A percentile compares a stretch with the other conserved stretches of the same genome.
These are phyloP conservation scores for Arizona elegans DNA, from an alignment of 2,113 vertebrate species.

Conservation along the genomic window DNA sequence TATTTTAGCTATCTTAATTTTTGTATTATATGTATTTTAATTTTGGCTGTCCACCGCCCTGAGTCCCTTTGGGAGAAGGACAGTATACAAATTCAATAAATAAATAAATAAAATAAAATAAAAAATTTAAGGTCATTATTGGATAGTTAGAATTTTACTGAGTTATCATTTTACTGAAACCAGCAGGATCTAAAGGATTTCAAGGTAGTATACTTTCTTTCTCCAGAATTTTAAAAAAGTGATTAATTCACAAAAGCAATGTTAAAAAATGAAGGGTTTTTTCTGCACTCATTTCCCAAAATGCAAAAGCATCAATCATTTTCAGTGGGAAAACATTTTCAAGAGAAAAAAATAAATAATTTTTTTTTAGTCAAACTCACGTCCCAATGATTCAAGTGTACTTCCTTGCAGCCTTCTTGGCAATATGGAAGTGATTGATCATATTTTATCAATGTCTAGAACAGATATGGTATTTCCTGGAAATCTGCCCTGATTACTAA, in stretches of 20 bases:
- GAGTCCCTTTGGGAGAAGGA: too few relatives aligned
- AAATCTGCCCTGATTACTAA: not conserved
- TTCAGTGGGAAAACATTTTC: not conserved
- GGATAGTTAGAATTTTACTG: not conserved
- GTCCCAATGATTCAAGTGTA: not conserved
- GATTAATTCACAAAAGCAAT: not conserved
- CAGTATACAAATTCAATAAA: too few relatives aligned
- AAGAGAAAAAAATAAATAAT: not conserved
- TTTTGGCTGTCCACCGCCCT: too few relatives aligned
- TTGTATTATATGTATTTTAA: too few relatives aligned
- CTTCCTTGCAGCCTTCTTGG: not conserved
- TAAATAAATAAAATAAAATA: too few relatives aligned
- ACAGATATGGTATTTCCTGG: not conserved
- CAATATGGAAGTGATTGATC: not conserved
- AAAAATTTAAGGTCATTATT: not conserved
- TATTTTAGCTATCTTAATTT: too few relatives aligned
- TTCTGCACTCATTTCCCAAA: not conserved
- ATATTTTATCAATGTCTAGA: not conserved
- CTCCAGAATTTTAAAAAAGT: not conserved
- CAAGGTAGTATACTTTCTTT: not conserved
- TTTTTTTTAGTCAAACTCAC: not conserved
- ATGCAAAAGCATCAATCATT: not conserved
- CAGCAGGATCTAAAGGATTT: not conserved
- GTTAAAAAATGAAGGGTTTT: not conserved
- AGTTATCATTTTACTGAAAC: not conserved